phyloP scores from a whole-genome alignment of 2,888 invertebrate species.

The Lumbricus terrestris region DNA sequence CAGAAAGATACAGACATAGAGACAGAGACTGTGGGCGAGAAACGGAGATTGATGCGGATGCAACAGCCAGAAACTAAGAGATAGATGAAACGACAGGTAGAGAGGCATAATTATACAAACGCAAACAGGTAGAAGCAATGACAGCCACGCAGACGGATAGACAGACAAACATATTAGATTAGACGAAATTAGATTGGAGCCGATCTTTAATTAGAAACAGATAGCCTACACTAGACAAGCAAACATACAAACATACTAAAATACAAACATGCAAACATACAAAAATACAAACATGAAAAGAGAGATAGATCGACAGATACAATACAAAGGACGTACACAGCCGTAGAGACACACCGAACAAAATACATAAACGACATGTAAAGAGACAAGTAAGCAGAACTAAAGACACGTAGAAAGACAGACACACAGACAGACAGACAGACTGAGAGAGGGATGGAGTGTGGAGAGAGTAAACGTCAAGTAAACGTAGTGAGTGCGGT shows the following conservation, averaged over 20 bases:
- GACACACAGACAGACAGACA: not conserved
- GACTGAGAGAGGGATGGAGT: not conserved
- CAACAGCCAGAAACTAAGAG: too few species aligned
- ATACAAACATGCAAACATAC: too few species aligned
- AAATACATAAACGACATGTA: not conserved
- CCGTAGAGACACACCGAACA: not conserved
- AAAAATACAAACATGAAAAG: too few species aligned
- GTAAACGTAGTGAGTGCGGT: not conserved
- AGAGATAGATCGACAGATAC: not conserved
- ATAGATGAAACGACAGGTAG: too few species aligned
- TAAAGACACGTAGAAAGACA: not conserved
- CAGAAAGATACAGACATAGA: not conserved
- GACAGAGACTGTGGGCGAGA: not conserved
- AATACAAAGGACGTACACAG: not conserved
- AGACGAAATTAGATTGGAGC: too few species aligned
- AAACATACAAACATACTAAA: too few species aligned
- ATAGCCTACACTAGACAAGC: too few species aligned
- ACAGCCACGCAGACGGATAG: not conserved
- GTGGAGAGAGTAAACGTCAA: not conserved
- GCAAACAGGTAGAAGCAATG: not conserved
- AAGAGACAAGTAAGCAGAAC: not conserved
- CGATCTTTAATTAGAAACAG: too few species aligned
- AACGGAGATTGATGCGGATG: not conserved
- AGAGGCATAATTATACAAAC: too few species aligned
- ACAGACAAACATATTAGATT: not conserved